These are phyloP conservation scores for Nyctibius grandis DNA, from an alignment of 2,797 vertebrate species.

Conservation along the genomic window DNA sequence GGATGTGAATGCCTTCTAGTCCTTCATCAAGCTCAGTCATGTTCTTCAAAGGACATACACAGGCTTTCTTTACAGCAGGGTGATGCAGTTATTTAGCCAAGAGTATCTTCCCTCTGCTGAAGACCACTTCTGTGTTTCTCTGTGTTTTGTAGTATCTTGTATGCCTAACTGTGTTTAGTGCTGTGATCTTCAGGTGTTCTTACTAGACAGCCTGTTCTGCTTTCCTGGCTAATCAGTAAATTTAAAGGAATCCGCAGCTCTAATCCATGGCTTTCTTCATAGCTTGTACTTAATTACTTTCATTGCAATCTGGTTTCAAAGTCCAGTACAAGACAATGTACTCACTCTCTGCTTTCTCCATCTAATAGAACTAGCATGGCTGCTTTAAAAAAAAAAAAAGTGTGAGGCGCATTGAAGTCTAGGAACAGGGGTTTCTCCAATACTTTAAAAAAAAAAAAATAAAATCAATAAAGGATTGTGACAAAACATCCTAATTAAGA, in stretches of 20 bases:
- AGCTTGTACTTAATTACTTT: background rate
- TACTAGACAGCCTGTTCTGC: background rate
- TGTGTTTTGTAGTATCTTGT: background rate
- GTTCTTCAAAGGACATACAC: background rate
- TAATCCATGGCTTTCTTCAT: background rate
- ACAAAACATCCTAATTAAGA: background rate
- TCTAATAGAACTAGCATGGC: background rate
- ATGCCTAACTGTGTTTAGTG: background rate
- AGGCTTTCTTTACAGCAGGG: background rate
- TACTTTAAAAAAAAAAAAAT: background rate
- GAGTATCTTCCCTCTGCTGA: background rate
- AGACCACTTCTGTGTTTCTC: background rate
- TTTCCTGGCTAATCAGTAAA: background rate
- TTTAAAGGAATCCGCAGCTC: background rate
- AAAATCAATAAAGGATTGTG: background rate
- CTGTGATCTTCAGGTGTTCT: background rate
- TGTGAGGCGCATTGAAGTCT: background rate
- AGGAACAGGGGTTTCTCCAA: background rate
- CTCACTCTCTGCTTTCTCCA: background rate
- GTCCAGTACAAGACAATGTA: background rate
- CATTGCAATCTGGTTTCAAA: slow-evolving; percentile 21
- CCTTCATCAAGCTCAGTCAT: background rate
- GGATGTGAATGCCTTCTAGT: background rate
- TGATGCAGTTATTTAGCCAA: background rate
- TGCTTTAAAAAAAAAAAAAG: background rate